Percentiles rank a stretch among this genome's conserved stretches.
Evolutionary conservation across 2,888 invertebrate genomes (phyloP).

Genomic region (Yponomeuta sedellus): DNA sequence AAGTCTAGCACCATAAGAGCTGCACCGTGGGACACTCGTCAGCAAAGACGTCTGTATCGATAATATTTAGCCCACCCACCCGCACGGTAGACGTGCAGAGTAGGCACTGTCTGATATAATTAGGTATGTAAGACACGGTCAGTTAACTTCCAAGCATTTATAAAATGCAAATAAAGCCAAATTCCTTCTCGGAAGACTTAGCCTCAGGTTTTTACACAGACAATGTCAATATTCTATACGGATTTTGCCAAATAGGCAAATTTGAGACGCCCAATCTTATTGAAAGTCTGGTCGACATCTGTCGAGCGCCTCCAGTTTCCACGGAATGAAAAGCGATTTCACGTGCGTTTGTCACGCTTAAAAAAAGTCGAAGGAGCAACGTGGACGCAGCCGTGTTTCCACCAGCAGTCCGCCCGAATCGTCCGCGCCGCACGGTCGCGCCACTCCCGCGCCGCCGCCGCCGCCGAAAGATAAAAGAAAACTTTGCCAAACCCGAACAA

Average conservation of each 20-base stretch:
- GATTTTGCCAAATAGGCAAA: background rate
- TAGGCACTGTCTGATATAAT: background rate
- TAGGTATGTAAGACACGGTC: background rate
- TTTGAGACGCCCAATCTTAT: background rate
- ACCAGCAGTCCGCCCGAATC: background rate
- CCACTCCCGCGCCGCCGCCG: background rate
- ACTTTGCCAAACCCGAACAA: background rate
- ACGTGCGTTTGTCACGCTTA: constrained; percentile 2
- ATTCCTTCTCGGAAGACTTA: background rate
- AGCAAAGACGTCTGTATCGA: too few relatives aligned
- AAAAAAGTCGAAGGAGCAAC: background rate
- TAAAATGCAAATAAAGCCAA: constrained; percentile 2
- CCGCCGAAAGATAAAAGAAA: constrained; percentile 3
- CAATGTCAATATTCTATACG: background rate
- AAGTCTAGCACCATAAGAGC: too few relatives aligned
- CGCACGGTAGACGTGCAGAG: too few relatives aligned
- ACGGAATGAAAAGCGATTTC: constrained; percentile 12
- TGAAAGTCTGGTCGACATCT: background rate
- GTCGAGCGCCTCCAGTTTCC: background rate
- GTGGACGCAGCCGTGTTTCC: background rate
- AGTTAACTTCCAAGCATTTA: background rate
- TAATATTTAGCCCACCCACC: too few relatives aligned
- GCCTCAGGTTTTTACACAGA: background rate
- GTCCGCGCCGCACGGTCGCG: background rate
- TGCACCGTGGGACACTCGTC: too few relatives aligned